Conservation (phyloP, 2,888 invertebrate genomes). For the Steromphala cineraria region DNA sequence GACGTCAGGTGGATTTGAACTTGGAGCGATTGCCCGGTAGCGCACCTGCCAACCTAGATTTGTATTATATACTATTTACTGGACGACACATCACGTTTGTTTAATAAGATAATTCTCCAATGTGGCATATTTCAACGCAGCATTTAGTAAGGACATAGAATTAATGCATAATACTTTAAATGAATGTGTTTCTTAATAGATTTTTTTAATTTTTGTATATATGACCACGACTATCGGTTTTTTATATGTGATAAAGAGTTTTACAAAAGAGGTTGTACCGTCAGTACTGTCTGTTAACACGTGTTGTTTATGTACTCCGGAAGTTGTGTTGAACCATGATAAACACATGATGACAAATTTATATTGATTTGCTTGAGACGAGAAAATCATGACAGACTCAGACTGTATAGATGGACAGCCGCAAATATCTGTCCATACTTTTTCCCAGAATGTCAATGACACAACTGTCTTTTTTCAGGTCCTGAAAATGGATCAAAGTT, state of each 20-base stretch:
- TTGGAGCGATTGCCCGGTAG: neutral
- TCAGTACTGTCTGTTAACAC: neutral
- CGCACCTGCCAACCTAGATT: neutral
- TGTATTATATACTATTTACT: too few species aligned
- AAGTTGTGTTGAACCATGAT: neutral
- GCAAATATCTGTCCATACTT: conserved; percentile 41
- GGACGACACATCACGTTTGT: too few species aligned
- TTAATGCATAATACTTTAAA: too few species aligned
- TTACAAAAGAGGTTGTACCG: neutral
- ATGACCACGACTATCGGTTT: too few species aligned
- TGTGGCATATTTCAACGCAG: too few species aligned
- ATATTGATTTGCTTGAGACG: neutral
- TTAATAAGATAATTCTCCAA: too few species aligned
- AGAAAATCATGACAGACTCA: neutral
- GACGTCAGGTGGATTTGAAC: neutral
- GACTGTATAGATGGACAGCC: neutral
- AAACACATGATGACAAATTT: too few species aligned
- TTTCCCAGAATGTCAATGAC: conserved; percentile 52
- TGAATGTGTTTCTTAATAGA: too few species aligned
- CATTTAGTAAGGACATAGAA: too few species aligned
- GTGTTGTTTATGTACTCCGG: neutral
- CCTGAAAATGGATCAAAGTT: conserved; percentile 57
- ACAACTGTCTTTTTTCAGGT: conserved; percentile 40
- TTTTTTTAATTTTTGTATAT: too few species aligned
- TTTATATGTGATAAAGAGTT: neutral